phyloP scores from a whole-genome alignment of 1,140 invertebrate species.

The Magallana gigas region DNA sequence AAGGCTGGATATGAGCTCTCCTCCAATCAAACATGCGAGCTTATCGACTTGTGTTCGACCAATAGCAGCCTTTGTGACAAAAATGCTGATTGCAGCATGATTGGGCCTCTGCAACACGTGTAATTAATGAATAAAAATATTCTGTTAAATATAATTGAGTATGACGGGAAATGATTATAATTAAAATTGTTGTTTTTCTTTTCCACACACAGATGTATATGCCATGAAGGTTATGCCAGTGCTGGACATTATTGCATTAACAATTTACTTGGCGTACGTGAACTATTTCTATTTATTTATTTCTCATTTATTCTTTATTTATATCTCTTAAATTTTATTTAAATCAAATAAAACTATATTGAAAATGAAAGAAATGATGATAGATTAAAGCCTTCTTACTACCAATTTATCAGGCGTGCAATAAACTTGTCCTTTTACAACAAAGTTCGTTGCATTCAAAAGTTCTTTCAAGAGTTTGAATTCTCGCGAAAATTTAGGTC shows the following conservation, averaged over 20 bases:
- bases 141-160: background rate
- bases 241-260: constrained; percentile 68
- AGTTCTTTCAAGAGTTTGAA: no score
- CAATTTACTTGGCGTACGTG: constrained; percentile 69
- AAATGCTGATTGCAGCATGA: constrained; percentile 65
- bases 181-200: no score
- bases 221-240: constrained; percentile 67
- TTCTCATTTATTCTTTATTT: background rate
- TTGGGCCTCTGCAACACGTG: constrained; percentile 53
- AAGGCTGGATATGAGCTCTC: constrained; percentile 65
- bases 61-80: constrained; percentile 62
- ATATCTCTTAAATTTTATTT: no score
- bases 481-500: constrained; percentile 42
- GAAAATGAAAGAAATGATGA: no score
- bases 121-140: constrained; percentile 8
- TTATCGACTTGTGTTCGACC: constrained; percentile 65
- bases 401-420: no score
- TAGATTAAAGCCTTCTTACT: no score
- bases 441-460: no score
- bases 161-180: no score
- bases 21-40: constrained; percentile 56
- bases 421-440: no score
- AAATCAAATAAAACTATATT: no score
- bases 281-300: background rate
- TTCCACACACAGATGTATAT: constrained; percentile 63